phyloP scores from a whole-genome alignment of 1,140 invertebrate genomes.

The Anoplophora glabripennis region DNA sequence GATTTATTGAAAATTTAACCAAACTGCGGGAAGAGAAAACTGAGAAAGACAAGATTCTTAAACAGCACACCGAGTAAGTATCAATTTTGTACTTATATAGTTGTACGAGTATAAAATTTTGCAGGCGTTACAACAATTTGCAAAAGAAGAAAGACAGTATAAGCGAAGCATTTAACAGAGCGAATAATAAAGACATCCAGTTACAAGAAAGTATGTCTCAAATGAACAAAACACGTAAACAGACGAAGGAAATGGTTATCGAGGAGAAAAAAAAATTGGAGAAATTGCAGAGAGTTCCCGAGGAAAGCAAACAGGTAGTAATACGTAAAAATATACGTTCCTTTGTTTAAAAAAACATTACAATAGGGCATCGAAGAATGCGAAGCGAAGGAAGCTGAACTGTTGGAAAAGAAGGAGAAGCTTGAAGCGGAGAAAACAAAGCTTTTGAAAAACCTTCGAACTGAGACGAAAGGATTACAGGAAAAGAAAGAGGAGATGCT shows the following conservation, averaged over 20 bases:
- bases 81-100: background rate
- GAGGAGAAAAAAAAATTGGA: constrained; percentile 63
- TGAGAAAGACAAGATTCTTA: constrained; percentile 35
- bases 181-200: constrained; percentile 61
- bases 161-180: constrained; percentile 56
- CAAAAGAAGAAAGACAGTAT: constrained; percentile 59
- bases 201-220: constrained; percentile 62
- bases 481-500: constrained; percentile 65
- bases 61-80: constrained; percentile 31
- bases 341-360: constrained; percentile 16
- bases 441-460: constrained; percentile 54
- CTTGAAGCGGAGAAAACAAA: constrained; percentile 61
- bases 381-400: constrained; percentile 56
- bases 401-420: constrained; percentile 53
- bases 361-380: constrained; percentile 67
- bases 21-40: constrained; percentile 29
- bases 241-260: constrained; percentile 55
- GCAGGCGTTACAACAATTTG: constrained; percentile 56
- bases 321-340: constrained; percentile 4
- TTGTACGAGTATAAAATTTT: constrained; percentile 22
- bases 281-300: constrained; percentile 56
- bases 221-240: constrained; percentile 65
- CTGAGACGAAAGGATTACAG: constrained; percentile 61
- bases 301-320: constrained; percentile 42
- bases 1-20: constrained; percentile 41